A percentile compares a stretch with the other conserved stretches of the same genome.
Conservation (phyloP, 2,888 invertebrate genomes). For the Mythimna ferrago region DNA sequence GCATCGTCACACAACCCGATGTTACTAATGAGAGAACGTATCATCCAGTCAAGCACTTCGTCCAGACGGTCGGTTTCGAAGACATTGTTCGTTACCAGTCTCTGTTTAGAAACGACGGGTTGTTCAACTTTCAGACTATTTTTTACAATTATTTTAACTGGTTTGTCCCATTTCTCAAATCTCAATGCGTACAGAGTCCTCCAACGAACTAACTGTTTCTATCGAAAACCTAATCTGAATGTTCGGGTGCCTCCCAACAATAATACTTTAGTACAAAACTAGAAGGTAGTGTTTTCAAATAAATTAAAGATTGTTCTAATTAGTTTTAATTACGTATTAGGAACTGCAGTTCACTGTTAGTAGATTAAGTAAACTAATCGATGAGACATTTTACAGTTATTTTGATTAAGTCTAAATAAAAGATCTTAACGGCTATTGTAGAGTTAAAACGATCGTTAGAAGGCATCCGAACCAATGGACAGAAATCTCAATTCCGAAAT, state of each 20-base stretch:
- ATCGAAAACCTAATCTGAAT: slow-evolving; percentile 65
- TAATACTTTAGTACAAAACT: slow-evolving; percentile 60
- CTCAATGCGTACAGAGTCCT: slow-evolving; percentile 77
- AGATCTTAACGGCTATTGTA: slow-evolving; percentile 70
- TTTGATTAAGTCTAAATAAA: slow-evolving; percentile 64
- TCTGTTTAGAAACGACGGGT: slow-evolving; percentile 78
- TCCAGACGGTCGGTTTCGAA: slow-evolving; percentile 45
- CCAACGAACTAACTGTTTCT: slow-evolving; percentile 61
- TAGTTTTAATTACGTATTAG: slow-evolving; percentile 85
- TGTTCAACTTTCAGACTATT: slow-evolving; percentile 66
- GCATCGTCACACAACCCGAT: slow-evolving; percentile 75
- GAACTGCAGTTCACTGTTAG: slow-evolving; percentile 87
- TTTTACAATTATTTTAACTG: slow-evolving; percentile 63
- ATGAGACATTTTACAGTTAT: slow-evolving; percentile 70
- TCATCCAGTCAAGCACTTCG: slow-evolving; percentile 46
- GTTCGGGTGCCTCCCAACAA: slow-evolving; percentile 76
- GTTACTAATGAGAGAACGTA: slow-evolving; percentile 75
- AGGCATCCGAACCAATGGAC: slow-evolving; percentile 78
- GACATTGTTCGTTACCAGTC: slow-evolving; percentile 61
- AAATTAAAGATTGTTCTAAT: slow-evolving; percentile 78
- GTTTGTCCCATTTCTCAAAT: slow-evolving; percentile 77
- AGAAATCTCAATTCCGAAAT: slow-evolving; percentile 82
- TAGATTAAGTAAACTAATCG: slow-evolving; percentile 78
- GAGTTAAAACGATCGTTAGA: slow-evolving; percentile 71
- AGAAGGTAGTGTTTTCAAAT: slow-evolving; percentile 76